Evolutionary conservation across 2,888 invertebrate species (phyloP).

Genomic region (Antheraea yamamai): DNA sequence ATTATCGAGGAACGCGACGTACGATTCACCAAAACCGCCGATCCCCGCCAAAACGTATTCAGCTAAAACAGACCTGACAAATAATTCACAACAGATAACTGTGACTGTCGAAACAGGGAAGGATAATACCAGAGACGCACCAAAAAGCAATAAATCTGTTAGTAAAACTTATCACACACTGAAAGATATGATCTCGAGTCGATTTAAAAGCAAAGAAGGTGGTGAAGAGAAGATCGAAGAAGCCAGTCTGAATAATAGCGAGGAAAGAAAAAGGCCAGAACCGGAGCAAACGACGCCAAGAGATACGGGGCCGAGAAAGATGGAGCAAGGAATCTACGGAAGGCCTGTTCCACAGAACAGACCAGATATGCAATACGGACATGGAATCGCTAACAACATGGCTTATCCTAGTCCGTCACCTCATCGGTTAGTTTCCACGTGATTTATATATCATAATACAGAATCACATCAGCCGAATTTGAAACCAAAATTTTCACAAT

Average conservation of each 20-base stretch:
- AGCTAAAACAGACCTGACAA: slow-evolving; percentile 62
- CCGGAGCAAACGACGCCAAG: slow-evolving; percentile 72
- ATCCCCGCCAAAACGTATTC: slow-evolving; percentile 76
- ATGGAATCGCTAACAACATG: slow-evolving; percentile 69
- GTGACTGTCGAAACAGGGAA: slow-evolving; percentile 84
- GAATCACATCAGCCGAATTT: background rate
- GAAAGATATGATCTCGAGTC: slow-evolving; percentile 91
- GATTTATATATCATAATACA: background rate
- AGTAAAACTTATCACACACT: slow-evolving; percentile 91
- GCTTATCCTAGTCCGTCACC: slow-evolving; percentile 73
- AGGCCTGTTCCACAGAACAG: slow-evolving; percentile 80
- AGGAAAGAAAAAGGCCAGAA: slow-evolving; percentile 78
- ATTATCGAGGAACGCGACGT: slow-evolving; percentile 69
- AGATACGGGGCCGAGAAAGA: slow-evolving; percentile 72
- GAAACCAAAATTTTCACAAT: background rate
- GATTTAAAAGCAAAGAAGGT: slow-evolving; percentile 85
- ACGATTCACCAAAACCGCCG: slow-evolving; percentile 73
- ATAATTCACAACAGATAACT: slow-evolving; percentile 77
- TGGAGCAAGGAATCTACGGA: slow-evolving; percentile 84
- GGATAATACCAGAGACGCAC: slow-evolving; percentile 80
- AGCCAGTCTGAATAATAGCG: slow-evolving; percentile 83
- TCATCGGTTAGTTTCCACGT: slow-evolving; percentile 56
- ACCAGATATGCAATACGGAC: slow-evolving; percentile 63
- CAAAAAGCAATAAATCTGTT: slow-evolving; percentile 84
- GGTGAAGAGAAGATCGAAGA: slow-evolving; percentile 81